Evolutionary conservation across 2,888 invertebrate genomes (phyloP), one percentile per base, ranked within the genome.

Genomic region (Pyrochroa serraticornis): DNA sequence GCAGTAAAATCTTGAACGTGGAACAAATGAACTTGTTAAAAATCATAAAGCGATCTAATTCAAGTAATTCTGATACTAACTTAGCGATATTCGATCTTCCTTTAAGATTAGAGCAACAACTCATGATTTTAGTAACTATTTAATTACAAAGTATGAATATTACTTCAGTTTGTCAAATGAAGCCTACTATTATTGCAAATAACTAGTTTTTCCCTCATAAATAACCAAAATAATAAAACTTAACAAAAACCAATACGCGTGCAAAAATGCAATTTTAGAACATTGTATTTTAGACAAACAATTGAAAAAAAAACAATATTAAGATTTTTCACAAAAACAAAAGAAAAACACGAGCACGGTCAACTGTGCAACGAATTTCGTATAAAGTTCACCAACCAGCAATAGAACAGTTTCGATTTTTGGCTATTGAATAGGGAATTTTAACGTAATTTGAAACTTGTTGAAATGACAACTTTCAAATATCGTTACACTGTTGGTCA

Each of bases 121-220:
- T 34, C 12, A 43, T 10, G 22, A 13, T 14, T 14, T 14, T 42
- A 41, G n/a, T 36, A 13, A 36, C 22, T 39, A 43, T 30, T 38
- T 10, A 39, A 37, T 32, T 41, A 42, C 47, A 36, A 35, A 38
- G 14, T 30, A 36, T 39, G 31, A 34, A 9, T 46, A 53, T 14
- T 46, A 55, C 22, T 12, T 48, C 30, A 42, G 35, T 43, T 32
- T 45, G 34, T 39, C 44, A 56, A 45, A 47, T 39, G 39, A 50
- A 45, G 56, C 56, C 37, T 50, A 50, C 31, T 51, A 35, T 50
- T 51, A 42, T 41, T 33, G 36, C 45, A 14, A 37, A 45, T 50
- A 42, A 13, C 39, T 12, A 46, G 36, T 37, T 47, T n/a, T 37
- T 30, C 14, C 54, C 42, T 38, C 12, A 30, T n/a, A 41, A 55